These are phyloP conservation scores for Nematostella vectensis DNA, from an alignment of 92 coral and sea anemone species.

Conservation along the genomic window DNA sequence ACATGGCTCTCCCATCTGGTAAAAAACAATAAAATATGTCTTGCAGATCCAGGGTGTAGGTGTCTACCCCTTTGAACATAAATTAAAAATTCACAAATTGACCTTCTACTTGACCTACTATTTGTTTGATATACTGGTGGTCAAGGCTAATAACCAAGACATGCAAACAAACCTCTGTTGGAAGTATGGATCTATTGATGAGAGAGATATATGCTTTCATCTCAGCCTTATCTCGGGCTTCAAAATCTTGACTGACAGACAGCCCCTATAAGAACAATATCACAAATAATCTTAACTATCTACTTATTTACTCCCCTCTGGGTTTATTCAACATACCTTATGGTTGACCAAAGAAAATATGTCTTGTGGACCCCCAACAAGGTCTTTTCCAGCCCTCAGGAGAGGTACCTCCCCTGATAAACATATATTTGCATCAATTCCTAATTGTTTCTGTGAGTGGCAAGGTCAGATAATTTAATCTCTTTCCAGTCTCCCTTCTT, in stretches of 20 bases:
- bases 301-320: constrained; percentile 1
- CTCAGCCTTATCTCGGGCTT: constrained; percentile 54
- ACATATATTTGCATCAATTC: background rate
- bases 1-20: too few species aligned
- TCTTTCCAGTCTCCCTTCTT: too few species aligned
- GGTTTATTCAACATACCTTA: constrained; percentile 42
- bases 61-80: too few species aligned
- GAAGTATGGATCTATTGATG: constrained; percentile 54
- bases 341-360: constrained; percentile 26
- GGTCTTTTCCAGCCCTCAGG: constrained; percentile 36
- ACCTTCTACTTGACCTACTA: too few species aligned
- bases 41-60: too few species aligned
- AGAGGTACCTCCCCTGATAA: constrained; percentile 52
- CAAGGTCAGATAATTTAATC: too few species aligned
- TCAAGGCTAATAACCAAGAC: too few species aligned
- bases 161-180: constrained; percentile 96
- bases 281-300: background rate
- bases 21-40: too few species aligned
- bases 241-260: constrained; percentile 39
- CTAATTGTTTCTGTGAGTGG: too few species aligned
- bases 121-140: too few species aligned
- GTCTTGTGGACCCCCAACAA: constrained; percentile 32
- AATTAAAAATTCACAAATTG: too few species aligned
- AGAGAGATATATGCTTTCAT: constrained; percentile 70
- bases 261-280: constrained; percentile 34